Base-by-base conservation (phyloP, 2,797 vertebrate species). In the Phalanger gymnotis region DNA sequence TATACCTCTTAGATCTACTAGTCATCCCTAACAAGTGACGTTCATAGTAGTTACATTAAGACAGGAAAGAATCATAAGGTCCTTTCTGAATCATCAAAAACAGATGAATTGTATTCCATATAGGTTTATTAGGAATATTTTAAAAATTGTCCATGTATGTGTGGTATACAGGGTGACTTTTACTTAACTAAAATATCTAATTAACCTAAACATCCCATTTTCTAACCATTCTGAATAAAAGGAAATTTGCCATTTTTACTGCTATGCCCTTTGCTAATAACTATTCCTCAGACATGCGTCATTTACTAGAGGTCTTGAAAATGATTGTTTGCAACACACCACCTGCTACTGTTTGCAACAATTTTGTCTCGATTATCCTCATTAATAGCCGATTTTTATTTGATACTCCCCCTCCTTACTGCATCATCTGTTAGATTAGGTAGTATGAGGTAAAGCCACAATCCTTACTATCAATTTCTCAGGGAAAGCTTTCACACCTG, bases 271-370 rank as follows among this genome's bases (percentile, higher is more conserved):
- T 95, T 90, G 12, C 31, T 92, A 95, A 92, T 96, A 97, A 92
- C 94, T 53, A 90, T 92, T 53, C 53, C 96, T 94, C 90, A 97
- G 55, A 92, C 54, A 96, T 95, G 28, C n/a, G 95, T 96, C 96
- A 94, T 97, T 97, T 95, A 97, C 95, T 95, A 96, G 47, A 92
- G 58, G 97, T 95, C n/a, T 92, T 93, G 90, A 52, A 97, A 96
- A 96, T 94, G 95, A 93, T 94, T 96, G 95, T 95, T 97, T 96
- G 95, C 47, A 91, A 96, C 66, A 95, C 30, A 96, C 61, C 30
- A 96, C 7, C 53, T 31, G 2, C 55, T 73, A 96, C 92, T 73
- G 87, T 53, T 95, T 97, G 55, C 57, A 95, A 95, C 97, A 96
- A 87, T 93, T 96, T 93, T 97, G 34, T 93, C 92, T 94, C 53